These are phyloP conservation scores for Hololepta plana DNA, from an alignment of 2,888 invertebrate genomes.

Conservation along the genomic window DNA sequence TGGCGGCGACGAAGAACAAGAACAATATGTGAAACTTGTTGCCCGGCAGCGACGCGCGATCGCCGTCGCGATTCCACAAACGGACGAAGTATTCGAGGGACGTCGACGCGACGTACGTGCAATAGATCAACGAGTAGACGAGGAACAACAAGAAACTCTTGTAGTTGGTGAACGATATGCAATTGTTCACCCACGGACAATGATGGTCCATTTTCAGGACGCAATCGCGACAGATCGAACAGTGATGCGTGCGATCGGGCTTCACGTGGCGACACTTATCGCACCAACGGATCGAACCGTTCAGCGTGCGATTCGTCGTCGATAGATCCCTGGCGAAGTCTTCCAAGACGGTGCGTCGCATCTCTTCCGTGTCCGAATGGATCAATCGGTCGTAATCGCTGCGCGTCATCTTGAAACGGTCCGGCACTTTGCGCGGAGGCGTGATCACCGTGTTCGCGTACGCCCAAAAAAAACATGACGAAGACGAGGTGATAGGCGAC, in stretches of 20 bases:
- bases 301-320: conserved; percentile 58
- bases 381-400: conserved; percentile 6
- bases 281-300: conserved; percentile 33
- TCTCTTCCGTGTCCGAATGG: conserved; percentile 3
- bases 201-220: conserved; percentile 21
- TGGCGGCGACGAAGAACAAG: conserved; percentile 9
- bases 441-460: conserved; percentile 93
- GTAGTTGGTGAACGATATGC: conserved; percentile 17
- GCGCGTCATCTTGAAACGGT: too few species aligned
- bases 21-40: conserved; percentile 5
- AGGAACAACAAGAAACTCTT: conserved; percentile 16
- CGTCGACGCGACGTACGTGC: conserved; percentile 5
- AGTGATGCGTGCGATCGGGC: conserved; percentile 20
- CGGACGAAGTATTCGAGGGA: conserved; percentile 5
- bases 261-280: conserved; percentile 15
- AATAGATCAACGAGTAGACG: conserved; percentile 11
- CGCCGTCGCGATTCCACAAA: background rate
- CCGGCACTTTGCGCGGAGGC: conserved; percentile 59
- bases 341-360: conserved; percentile 2
- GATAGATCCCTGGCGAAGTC: conserved; percentile 34
- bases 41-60: conserved; percentile 3
- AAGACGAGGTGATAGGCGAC: conserved; percentile 6
- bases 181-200: conserved; percentile 19
- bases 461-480: too few species aligned
- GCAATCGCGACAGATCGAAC: conserved; percentile 16